Percentiles rank a stretch among this genome's conserved stretches.
Evolutionary conservation across 2,113 vertebrate genomes (phyloP).

Genomic region (Theristicus caerulescens): DNA sequence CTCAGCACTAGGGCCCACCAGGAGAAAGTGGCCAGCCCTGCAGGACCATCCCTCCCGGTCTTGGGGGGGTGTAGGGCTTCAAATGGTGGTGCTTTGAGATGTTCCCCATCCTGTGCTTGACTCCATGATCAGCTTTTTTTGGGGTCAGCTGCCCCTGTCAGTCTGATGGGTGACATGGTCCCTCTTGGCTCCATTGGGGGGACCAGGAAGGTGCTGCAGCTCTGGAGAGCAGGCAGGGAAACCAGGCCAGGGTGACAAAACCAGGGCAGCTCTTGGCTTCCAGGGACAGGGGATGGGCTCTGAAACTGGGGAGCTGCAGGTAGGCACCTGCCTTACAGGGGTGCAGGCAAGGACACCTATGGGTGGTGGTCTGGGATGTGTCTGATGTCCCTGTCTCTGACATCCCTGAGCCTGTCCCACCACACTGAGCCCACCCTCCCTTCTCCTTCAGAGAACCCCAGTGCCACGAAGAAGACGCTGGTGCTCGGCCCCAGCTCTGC

Average conservation of each 20-base stretch:
- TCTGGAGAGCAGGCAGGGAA: background rate
- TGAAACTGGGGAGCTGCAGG: background rate
- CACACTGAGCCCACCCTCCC: background rate
- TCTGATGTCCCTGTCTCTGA: too few relatives aligned
- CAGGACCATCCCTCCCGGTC: fast-evolving
- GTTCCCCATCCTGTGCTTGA: background rate
- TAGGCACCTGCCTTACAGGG: background rate
- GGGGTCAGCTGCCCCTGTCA: background rate
- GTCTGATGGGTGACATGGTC: background rate
- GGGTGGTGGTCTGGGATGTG: background rate
- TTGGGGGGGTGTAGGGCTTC: background rate
- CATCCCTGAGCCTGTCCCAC: too few relatives aligned
- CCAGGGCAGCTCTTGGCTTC: background rate
- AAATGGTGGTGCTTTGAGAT: background rate
- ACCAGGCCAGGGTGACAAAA: background rate
- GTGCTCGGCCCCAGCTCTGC: background rate
- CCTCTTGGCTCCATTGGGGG: fast-evolving
- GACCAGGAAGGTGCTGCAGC: background rate
- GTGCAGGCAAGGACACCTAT: background rate
- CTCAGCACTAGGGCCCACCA: background rate
- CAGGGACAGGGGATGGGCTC: background rate
- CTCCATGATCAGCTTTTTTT: background rate
- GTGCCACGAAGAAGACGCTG: background rate
- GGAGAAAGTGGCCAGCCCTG: background rate
- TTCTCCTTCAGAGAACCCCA: background rate